phyloP scores from a whole-genome alignment of 2,797 vertebrate species.

The Notolepis coatsorum region DNA sequence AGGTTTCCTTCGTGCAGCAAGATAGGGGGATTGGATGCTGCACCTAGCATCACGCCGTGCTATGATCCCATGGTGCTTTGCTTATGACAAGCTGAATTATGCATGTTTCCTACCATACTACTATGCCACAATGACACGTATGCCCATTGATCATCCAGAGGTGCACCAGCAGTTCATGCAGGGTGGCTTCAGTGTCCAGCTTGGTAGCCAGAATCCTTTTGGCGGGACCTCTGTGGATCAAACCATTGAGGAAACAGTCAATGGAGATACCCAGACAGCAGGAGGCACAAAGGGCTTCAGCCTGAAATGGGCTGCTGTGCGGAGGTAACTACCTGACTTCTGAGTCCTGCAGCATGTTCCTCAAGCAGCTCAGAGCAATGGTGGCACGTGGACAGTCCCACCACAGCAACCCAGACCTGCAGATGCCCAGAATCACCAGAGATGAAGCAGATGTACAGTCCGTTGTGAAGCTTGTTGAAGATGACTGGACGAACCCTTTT shows the following conservation, averaged over 20 bases:
- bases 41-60: neutral
- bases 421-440: slow-evolving; percentile 9
- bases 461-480: slow-evolving; percentile 15
- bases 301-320: no score
- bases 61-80: slow-evolving; percentile 13
- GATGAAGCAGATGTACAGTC: slow-evolving; percentile 31
- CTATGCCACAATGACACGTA: neutral
- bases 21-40: slow-evolving; percentile 6
- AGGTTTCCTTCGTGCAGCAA: neutral
- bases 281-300: no score
- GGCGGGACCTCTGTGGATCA: no score
- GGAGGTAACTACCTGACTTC: neutral
- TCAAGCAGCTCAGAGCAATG: slow-evolving; percentile 19
- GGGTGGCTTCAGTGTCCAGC: slow-evolving; percentile 9
- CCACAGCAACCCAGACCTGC: slow-evolving; percentile 13
- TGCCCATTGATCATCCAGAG: slow-evolving; percentile 5
- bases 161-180: neutral
- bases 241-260: no score
- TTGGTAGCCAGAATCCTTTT: slow-evolving; percentile 3
- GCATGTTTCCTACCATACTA: neutral
- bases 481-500: slow-evolving; percentile 24
- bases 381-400: slow-evolving; percentile 5
- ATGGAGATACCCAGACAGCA: no score
- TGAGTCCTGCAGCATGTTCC: slow-evolving; percentile 16
- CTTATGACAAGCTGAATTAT: slow-evolving; percentile 11